Conservation (phyloP, 2,797 vertebrate genomes). For the Mormyrus hasselquistii region DNA sequence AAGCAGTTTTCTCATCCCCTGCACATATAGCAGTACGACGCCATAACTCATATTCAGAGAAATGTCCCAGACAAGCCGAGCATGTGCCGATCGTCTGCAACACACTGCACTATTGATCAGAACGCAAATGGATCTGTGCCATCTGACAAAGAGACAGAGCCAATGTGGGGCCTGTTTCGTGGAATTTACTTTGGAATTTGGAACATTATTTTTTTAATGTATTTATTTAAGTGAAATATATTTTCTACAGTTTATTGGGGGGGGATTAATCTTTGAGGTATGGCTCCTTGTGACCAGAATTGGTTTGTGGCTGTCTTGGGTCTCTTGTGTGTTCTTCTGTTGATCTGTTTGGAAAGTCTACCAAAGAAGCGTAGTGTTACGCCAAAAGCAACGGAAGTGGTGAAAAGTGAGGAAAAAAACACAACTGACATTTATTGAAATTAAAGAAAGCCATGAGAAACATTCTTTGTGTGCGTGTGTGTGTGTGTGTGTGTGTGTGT, state of each 20-base stretch:
- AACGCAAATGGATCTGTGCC: neutral
- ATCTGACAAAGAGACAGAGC: neutral
- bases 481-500: neutral
- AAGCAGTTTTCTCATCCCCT: neutral
- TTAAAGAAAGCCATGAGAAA: neutral
- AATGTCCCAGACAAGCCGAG: neutral
- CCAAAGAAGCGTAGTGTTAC: neutral
- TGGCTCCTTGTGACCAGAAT: neutral
- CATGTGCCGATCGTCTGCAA: neutral
- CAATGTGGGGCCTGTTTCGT: neutral
- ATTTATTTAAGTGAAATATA: neutral
- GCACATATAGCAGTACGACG: neutral
- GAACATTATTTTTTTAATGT: conserved; percentile 6
- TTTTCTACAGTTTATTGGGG: neutral
- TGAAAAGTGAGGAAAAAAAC: neutral
- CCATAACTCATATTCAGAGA: neutral
- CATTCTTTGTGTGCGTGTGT: neutral
- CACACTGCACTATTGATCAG: neutral
- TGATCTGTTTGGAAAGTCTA: neutral
- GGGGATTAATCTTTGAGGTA: neutral
- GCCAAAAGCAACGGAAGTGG: neutral
- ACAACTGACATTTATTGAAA: neutral
- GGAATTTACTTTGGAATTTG: neutral
- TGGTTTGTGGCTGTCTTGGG: neutral
- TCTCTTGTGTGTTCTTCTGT: neutral